phyloP scores from a whole-genome alignment of 2,888 invertebrate species.

The Aphodius sticticus region DNA sequence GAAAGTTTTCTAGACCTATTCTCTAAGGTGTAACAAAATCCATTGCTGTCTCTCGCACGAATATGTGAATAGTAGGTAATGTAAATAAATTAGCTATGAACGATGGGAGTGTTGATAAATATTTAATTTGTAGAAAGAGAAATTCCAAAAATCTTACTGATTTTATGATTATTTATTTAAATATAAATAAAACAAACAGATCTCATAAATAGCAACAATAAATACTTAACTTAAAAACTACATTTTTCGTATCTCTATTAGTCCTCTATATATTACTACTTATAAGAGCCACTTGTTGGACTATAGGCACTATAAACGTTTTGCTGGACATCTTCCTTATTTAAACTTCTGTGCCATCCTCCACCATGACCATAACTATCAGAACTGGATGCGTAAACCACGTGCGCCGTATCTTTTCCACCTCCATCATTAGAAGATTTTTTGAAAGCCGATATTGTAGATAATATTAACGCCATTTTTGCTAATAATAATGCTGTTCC shows the following conservation, averaged over 20 bases:
- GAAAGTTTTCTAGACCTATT: no score
- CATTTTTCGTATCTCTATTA: neutral
- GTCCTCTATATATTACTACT: neutral
- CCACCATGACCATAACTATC: constrained; percentile 50
- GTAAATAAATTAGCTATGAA: no score
- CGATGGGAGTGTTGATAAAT: no score
- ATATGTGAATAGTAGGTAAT: no score
- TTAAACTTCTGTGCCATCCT: constrained; percentile 47
- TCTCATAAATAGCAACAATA: neutral
- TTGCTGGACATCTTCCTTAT: constrained; percentile 30
- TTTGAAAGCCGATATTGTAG: constrained; percentile 70
- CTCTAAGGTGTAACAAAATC: no score
- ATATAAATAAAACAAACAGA: neutral
- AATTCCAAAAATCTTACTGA: neutral
- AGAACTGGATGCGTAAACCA: constrained; percentile 63
- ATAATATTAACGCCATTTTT: constrained; percentile 70
- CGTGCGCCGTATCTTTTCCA: constrained; percentile 53
- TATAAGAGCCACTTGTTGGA: neutral
- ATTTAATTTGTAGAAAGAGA: no score
- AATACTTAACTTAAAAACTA: neutral
- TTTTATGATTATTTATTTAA: neutral
- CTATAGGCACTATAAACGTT: constrained; percentile 11
- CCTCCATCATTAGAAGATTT: constrained; percentile 64
- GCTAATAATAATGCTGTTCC: constrained; percentile 73
- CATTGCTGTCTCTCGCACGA: no score